Conservation (phyloP, 2,888 invertebrate species). For the Pimpla rufipes region DNA sequence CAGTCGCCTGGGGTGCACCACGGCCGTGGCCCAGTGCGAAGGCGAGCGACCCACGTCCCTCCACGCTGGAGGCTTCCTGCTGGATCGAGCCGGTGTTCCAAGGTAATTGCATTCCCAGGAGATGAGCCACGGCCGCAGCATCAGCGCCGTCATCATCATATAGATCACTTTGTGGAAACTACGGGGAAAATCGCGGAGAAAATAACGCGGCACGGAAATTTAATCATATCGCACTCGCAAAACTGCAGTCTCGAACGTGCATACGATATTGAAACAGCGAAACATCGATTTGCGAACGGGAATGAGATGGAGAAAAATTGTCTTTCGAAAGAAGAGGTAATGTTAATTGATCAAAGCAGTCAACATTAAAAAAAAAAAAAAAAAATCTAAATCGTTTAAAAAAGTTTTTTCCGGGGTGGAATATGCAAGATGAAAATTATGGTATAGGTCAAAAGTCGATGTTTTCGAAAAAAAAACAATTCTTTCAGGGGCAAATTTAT, state of each 20-base stretch:
- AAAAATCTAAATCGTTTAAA: too few species aligned
- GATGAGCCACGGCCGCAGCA: constrained; percentile 16
- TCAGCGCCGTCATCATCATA: constrained; percentile 7
- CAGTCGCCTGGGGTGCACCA: constrained; percentile 48
- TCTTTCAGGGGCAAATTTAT: too few species aligned
- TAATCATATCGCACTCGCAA: constrained; percentile 18
- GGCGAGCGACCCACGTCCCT: constrained; percentile 12
- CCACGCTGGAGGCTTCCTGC: constrained; percentile 22
- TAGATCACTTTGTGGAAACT: constrained; percentile 16
- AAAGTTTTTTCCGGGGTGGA: too few species aligned
- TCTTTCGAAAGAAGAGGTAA: not conserved
- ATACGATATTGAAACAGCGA: not conserved
- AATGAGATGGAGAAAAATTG: not conserved
- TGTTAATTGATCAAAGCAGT: not conserved
- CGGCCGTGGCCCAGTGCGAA: constrained; percentile 63
- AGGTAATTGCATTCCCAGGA: constrained; percentile 50
- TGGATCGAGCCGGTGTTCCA: constrained; percentile 30
- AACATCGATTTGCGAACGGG: not conserved
- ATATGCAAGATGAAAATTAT: too few species aligned
- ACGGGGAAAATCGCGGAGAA: not conserved
- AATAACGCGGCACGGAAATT: not conserved
- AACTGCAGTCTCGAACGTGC: not conserved
- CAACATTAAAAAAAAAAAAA: too few species aligned
- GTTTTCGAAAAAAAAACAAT: too few species aligned
- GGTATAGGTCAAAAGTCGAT: too few species aligned